Evolutionary conservation across 1,140 invertebrate genomes (phyloP).

Genomic region (Drosophila hydei): DNA sequence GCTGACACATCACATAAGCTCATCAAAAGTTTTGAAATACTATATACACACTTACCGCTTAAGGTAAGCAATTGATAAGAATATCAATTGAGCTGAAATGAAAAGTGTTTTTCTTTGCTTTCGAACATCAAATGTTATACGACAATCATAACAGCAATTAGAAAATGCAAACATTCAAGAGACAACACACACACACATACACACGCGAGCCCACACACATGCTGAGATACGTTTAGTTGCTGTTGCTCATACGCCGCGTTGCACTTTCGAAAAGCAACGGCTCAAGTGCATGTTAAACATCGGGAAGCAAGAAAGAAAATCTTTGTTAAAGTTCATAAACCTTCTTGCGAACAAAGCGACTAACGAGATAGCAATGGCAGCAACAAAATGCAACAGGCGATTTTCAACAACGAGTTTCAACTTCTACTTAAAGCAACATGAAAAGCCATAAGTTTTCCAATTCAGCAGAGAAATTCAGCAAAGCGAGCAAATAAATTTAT

Average conservation of each 20-base stretch:
- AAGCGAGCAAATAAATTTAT: conserved; percentile 50
- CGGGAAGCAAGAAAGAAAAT: conserved; percentile 54
- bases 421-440: conserved; percentile 25
- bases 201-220: conserved; percentile 19
- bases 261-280: conserved; percentile 68
- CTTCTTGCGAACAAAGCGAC: conserved; percentile 74
- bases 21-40: conserved; percentile 34
- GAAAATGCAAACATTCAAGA: conserved; percentile 59
- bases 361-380: conserved; percentile 36
- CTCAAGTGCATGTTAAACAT: conserved; percentile 57
- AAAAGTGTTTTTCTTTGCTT: conserved; percentile 60
- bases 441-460: conserved; percentile 64
- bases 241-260: conserved; percentile 64
- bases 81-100: conserved; percentile 58
- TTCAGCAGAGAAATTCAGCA: conserved; percentile 53
- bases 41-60: conserved; percentile 7
- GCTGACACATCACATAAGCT: conserved; percentile 50
- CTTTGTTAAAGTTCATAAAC: conserved; percentile 81
- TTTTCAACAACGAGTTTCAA: conserved; percentile 33
- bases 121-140: conserved; percentile 12
- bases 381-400: conserved; percentile 33
- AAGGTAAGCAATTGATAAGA: conserved; percentile 52
- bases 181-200: conserved; percentile 29
- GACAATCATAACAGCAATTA: conserved; percentile 63
- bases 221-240: neutral